A percentile compares a stretch with the other conserved stretches of the same genome.
Conservation (phyloP, 2,113 vertebrate genomes). For the Benitochromis conjunctus region DNA sequence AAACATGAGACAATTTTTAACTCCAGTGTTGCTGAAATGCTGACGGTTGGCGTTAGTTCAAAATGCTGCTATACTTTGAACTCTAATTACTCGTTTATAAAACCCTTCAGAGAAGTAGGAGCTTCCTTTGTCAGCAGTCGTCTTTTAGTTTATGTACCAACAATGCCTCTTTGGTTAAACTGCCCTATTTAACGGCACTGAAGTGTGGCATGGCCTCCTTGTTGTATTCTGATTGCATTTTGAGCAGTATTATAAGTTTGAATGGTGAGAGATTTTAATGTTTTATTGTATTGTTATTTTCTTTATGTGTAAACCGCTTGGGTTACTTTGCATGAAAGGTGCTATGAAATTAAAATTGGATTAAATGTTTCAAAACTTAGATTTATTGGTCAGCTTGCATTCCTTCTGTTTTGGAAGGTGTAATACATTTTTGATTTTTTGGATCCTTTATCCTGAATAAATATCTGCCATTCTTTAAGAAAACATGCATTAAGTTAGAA, state of each 20-base stretch:
- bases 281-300: fast-evolving
- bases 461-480: neutral
- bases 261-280: neutral
- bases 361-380: neutral
- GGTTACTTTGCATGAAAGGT: neutral
- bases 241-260: neutral
- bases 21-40: neutral
- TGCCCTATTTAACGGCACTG: neutral
- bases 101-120: fast-evolving
- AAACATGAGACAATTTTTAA: neutral
- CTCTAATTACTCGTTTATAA: neutral
- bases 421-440: neutral
- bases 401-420: neutral
- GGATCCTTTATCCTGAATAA: neutral
- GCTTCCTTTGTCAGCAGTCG: neutral
- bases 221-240: neutral
- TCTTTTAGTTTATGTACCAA: neutral
- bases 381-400: too few species aligned
- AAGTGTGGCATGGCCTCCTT: fast-evolving
- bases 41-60: neutral
- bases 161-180: neutral
- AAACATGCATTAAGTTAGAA: too few species aligned
- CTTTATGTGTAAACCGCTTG: neutral
- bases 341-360: neutral
- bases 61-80: neutral